phyloP scores from a whole-genome alignment of 2,797 vertebrate genomes.

The Trichosurus vulpecula region DNA sequence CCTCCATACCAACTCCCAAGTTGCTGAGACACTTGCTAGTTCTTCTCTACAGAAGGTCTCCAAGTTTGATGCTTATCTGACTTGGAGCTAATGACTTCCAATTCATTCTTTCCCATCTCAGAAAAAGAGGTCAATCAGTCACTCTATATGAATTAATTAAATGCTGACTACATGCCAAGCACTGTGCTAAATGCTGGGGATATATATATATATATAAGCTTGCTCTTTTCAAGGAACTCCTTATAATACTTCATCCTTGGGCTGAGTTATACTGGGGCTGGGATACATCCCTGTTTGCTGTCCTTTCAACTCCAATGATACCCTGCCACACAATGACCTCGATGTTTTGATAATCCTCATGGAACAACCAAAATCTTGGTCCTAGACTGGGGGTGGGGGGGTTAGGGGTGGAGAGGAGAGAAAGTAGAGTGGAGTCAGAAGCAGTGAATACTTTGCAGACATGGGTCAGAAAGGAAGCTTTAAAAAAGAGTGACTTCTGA shows the following conservation, averaged over 20 bases:
- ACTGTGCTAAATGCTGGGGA: background rate
- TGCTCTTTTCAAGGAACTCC: background rate
- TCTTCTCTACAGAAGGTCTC: background rate
- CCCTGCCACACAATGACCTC: background rate
- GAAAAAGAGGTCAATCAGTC: background rate
- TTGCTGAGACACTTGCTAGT: background rate
- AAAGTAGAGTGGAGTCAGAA: background rate
- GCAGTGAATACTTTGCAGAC: background rate
- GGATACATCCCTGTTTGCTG: background rate
- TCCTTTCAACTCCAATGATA: background rate
- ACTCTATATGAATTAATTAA: background rate
- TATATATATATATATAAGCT: conserved; percentile 3
- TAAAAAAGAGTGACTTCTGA: background rate
- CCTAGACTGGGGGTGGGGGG: too few species aligned
- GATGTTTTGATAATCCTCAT: background rate
- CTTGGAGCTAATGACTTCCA: background rate
- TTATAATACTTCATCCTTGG: background rate
- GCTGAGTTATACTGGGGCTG: background rate
- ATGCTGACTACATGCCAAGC: background rate
- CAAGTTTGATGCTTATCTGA: background rate
- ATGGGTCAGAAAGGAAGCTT: background rate
- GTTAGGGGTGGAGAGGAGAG: too few species aligned
- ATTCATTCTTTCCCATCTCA: background rate
- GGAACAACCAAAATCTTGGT: background rate
- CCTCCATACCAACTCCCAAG: background rate